Evolutionary conservation across 2,797 vertebrate species (phyloP).

Genomic region (Holocentrus rufus): DNA sequence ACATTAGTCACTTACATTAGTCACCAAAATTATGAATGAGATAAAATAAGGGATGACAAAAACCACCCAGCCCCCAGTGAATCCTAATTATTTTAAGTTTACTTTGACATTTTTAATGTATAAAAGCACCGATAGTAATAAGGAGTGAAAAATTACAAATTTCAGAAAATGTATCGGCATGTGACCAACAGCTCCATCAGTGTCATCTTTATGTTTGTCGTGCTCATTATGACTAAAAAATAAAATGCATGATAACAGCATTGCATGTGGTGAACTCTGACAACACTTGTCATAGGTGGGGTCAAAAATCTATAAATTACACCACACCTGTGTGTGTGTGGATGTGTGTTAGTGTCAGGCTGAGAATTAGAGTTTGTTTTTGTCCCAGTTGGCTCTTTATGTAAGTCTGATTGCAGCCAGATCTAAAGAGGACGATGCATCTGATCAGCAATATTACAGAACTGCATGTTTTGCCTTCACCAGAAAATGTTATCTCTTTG

Average conservation of each 20-base stretch:
- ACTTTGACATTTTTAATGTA: no score
- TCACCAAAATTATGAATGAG: no score
- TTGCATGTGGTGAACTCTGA: neutral
- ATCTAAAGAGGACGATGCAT: neutral
- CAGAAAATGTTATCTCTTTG: neutral
- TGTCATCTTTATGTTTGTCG: neutral
- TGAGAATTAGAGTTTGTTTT: neutral
- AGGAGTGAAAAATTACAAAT: no score
- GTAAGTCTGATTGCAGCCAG: neutral
- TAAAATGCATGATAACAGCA: neutral
- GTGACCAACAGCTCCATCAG: neutral
- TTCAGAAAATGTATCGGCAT: no score
- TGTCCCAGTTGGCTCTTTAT: neutral
- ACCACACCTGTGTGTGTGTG: neutral
- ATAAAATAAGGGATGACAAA: no score
- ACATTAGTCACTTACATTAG: no score
- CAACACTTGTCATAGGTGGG: neutral
- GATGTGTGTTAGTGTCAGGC: neutral
- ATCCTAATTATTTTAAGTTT: no score
- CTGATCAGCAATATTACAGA: neutral
- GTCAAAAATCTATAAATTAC: no score
- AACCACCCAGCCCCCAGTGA: no score
- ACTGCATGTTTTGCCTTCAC: neutral
- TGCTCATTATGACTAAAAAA: neutral
- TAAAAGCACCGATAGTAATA: no score